Evolutionary conservation across 2,113 vertebrate species (phyloP).

Genomic region (Perca flavescens): DNA sequence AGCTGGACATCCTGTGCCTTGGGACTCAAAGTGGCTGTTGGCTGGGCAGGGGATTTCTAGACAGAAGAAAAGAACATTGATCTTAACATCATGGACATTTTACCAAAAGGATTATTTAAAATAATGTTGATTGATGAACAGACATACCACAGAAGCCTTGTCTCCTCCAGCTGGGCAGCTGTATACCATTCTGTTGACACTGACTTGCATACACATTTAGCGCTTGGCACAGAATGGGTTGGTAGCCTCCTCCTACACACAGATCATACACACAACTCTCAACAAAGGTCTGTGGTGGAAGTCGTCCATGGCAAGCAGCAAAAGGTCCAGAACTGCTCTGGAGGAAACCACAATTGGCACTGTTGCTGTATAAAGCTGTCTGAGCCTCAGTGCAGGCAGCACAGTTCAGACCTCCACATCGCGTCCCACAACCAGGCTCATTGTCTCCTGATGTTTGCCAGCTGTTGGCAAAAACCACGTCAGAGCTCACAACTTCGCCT

Average conservation of each 20-base stretch:
- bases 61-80: background rate
- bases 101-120: accelerated
- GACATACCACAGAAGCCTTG: conserved; percentile 74
- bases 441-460: conserved; percentile 56
- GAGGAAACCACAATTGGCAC: conserved; percentile 68
- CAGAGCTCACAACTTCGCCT: conserved; percentile 67
- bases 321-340: conserved; percentile 69
- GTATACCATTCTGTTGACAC: conserved; percentile 70
- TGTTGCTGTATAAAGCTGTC: conserved; percentile 39
- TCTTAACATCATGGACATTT: accelerated
- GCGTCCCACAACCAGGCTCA: conserved; percentile 25
- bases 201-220: conserved; percentile 65
- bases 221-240: conserved; percentile 73
- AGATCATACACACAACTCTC: conserved; percentile 76
- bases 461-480: conserved; percentile 69
- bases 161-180: conserved; percentile 67
- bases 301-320: conserved; percentile 43
- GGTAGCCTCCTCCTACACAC: conserved; percentile 70
- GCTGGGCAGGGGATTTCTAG: conserved; percentile 73
- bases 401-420: conserved; percentile 66
- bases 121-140: background rate
- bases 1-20: conserved; percentile 70
- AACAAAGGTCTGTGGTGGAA: conserved; percentile 47
- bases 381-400: conserved; percentile 34
- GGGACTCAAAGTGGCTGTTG: conserved; percentile 81